These are phyloP conservation scores for Atherinomorus stipes DNA, from an alignment of 2,113 vertebrate genomes.

Conservation along the genomic window DNA sequence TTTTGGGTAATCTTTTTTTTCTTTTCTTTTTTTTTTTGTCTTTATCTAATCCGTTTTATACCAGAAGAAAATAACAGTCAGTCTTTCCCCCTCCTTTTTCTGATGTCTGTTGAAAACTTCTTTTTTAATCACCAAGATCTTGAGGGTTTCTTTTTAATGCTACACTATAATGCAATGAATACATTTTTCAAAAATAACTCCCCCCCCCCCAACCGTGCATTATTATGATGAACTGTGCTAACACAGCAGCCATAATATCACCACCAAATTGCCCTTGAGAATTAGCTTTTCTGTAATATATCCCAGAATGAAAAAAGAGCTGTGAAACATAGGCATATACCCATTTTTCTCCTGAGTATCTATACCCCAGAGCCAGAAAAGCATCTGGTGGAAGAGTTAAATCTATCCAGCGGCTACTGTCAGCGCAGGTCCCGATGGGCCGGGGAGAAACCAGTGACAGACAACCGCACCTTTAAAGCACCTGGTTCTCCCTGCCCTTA, in stretches of 20 bases:
- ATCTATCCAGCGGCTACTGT: slow-evolving; percentile 65
- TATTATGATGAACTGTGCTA: slow-evolving; percentile 59
- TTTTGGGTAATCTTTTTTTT: background rate
- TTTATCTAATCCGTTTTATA: slow-evolving; percentile 13
- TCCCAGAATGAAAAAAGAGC: slow-evolving; percentile 45
- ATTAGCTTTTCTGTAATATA: slow-evolving; percentile 51
- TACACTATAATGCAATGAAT: slow-evolving; percentile 57
- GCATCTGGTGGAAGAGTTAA: slow-evolving; percentile 65
- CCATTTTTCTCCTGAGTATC: slow-evolving; percentile 41
- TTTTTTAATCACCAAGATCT: slow-evolving; percentile 55
- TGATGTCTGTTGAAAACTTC: slow-evolving; percentile 21
- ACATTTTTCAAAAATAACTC: slow-evolving; percentile 60
- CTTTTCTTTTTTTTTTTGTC: slow-evolving; percentile 7
- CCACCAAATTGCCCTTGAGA: slow-evolving; percentile 56
- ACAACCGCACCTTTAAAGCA: slow-evolving; percentile 60
- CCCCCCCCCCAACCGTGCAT: slow-evolving; percentile 49
- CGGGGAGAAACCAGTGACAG: slow-evolving; percentile 49
- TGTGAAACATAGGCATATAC: slow-evolving; percentile 35
- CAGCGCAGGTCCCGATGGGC: slow-evolving; percentile 44
- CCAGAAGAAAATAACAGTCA: slow-evolving; percentile 37
- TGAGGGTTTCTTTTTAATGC: slow-evolving; percentile 46
- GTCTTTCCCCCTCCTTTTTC: background rate
- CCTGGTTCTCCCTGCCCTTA: slow-evolving; percentile 47
- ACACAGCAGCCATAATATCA: slow-evolving; percentile 45
- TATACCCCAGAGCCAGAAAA: slow-evolving; percentile 58